These are phyloP conservation scores for Naja naja DNA, from an alignment of 2,113 vertebrate genomes.

Conservation along the genomic window DNA sequence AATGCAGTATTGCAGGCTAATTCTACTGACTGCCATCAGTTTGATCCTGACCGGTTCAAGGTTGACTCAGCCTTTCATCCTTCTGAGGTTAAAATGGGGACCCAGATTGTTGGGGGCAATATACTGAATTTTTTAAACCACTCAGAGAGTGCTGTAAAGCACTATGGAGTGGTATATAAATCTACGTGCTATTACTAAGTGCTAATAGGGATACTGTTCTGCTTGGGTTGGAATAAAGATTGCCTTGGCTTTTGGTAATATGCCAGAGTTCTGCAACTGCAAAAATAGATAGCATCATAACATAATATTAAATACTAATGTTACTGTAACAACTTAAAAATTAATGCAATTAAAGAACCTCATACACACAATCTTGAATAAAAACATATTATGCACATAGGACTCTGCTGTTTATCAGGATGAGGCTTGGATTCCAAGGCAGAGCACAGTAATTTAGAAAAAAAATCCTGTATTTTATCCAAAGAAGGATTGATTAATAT, in stretches of 20 bases:
- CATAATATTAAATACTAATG: neutral
- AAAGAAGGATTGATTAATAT: neutral
- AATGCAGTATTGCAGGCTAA: too few relatives aligned
- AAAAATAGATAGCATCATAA: neutral
- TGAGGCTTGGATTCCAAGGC: neutral
- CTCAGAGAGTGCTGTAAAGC: too few relatives aligned
- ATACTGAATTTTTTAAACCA: too few relatives aligned
- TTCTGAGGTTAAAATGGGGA: too few relatives aligned
- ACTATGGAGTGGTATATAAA: too few relatives aligned
- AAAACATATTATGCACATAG: neutral
- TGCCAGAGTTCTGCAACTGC: neutral
- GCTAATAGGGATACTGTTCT: neutral
- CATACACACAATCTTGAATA: neutral
- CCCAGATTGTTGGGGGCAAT: too few relatives aligned
- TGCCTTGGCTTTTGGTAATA: neutral
- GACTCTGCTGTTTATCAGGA: neutral
- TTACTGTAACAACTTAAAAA: neutral
- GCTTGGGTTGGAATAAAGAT: neutral
- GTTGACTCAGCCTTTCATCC: too few relatives aligned
- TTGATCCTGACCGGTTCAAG: too few relatives aligned
- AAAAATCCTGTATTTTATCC: neutral
- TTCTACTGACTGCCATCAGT: too few relatives aligned
- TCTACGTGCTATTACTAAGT: too few relatives aligned
- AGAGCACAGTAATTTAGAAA: neutral
- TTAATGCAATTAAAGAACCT: neutral